Percentiles rank a stretch among this genome's conserved stretches.
Evolutionary conservation across 2,888 invertebrate species (phyloP).

Genomic region (Drosophila flavopinicola): DNA sequence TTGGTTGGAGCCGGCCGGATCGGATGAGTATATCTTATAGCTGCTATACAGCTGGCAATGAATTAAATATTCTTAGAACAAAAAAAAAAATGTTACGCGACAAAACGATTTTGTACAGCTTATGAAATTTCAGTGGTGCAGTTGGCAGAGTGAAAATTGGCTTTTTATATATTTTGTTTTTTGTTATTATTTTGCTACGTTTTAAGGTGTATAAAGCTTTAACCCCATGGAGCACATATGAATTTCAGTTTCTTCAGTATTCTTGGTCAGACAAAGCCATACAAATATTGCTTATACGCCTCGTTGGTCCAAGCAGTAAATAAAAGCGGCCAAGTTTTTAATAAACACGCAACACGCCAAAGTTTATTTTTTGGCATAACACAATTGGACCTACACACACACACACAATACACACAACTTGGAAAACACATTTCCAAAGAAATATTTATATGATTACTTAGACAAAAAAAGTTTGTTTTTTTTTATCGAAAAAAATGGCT

Average conservation of each 20-base stretch:
- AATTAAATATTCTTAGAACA: too few relatives aligned
- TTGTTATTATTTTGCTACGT: too few relatives aligned
- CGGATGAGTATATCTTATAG: too few relatives aligned
- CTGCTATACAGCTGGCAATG: too few relatives aligned
- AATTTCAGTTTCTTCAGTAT: conserved; percentile 36
- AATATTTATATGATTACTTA: conserved; percentile 76
- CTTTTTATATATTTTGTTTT: too few relatives aligned
- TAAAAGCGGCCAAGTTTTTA: conserved; percentile 67
- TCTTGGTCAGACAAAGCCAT: conserved; percentile 42
- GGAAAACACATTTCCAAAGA: conserved; percentile 51
- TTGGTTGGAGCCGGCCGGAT: too few relatives aligned
- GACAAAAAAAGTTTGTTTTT: conserved; percentile 47
- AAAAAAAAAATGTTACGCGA: too few relatives aligned
- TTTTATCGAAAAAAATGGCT: conserved; percentile 42
- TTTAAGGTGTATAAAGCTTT: too few relatives aligned
- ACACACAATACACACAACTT: conserved; percentile 17
- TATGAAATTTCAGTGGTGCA: too few relatives aligned
- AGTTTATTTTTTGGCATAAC: conserved; percentile 42
- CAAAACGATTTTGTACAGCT: too few relatives aligned
- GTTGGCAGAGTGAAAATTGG: too few relatives aligned
- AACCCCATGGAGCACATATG: conserved; percentile 14
- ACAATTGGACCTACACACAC: conserved; percentile 17
- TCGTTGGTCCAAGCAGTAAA: conserved; percentile 13
- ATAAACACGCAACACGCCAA: conserved; percentile 69
- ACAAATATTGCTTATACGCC: conserved; percentile 45